Base-by-base conservation (phyloP, 2,113 vertebrate species). In the Psephotus haematonotus region DNA sequence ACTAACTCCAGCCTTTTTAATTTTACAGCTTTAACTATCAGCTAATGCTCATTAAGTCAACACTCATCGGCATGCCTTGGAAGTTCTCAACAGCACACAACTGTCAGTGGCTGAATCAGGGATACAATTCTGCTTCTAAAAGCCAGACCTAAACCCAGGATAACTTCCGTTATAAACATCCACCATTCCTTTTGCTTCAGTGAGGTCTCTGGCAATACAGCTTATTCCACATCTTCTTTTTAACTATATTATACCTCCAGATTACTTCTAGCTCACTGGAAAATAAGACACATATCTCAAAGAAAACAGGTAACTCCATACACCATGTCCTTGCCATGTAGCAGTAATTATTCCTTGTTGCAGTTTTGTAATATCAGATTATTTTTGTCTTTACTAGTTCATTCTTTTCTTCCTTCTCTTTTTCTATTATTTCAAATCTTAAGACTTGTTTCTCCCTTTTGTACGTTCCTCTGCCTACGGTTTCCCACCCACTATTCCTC, bases 401-500 rank as follows among this genome's bases (percentile, higher is more conserved):
- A 6, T 89, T 87, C 39, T 70, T 91, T 75, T 85, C 71, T 70
- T 85, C 82, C n/a, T 67, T 90, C 59, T 94, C 83, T 82, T 75
- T 75, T 92, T 94, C 60, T 93, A 11, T 82, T 82, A 71, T 62
- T 95, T 95, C 77, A 80, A 20, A 35, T 39, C 60, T 92, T 53
- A 52, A 91, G 49, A 65, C 79, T 90, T 72, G 37, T 70, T 95
- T 75, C 81, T 82, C 63, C 69, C 29, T 49, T 80, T 88, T 23
- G 16, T 31, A 69, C 15, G 7, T 94, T 92, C 76, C 93, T 91
- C 92, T 93, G 68, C 92, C 96, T 86, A 92, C 90, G 16, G 59
- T 80, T 96, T 69, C 81, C 82, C 96, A 84, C 95, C 97, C 84
- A 94, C 91, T 86, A 23, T 39, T 43, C 90, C 89, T 82, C 88